Conservation (phyloP, 1,140 invertebrate species). For the Parapsyche elsis region DNA sequence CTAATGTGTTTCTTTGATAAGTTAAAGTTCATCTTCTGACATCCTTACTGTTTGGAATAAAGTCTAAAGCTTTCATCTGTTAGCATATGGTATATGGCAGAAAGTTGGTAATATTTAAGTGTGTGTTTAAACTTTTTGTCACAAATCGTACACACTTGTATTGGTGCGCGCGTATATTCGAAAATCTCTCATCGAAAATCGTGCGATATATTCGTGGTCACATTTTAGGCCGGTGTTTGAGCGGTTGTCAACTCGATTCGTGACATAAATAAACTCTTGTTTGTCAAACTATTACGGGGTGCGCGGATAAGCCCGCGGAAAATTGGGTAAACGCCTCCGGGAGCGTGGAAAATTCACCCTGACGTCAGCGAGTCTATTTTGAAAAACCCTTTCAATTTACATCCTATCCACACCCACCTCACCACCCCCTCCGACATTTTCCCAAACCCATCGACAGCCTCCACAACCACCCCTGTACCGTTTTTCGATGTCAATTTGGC, state of each 20-base stretch:
- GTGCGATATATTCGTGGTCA: slow-evolving; percentile 4
- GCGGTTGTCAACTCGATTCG: slow-evolving; percentile 4
- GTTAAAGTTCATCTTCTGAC: too few species aligned
- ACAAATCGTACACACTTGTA: too few species aligned
- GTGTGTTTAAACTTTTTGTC: too few species aligned
- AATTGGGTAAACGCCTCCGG: slow-evolving; percentile 33
- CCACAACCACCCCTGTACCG: too few species aligned
- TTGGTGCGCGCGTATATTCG: too few species aligned
- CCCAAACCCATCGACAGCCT: neutral
- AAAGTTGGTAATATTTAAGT: too few species aligned
- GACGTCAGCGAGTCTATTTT: slow-evolving; percentile 31
- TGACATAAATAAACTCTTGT: slow-evolving; percentile 26
- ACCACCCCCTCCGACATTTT: neutral
- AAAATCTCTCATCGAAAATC: neutral
- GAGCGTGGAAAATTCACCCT: slow-evolving; percentile 29
- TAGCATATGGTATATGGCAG: too few species aligned
- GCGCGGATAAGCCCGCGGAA: slow-evolving; percentile 26
- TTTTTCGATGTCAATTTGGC: neutral
- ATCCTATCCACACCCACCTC: neutral
- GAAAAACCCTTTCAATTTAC: slow-evolving; percentile 28
- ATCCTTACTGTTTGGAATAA: too few species aligned
- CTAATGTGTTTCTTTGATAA: too few species aligned
- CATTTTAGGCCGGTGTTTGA: neutral
- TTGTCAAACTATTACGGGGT: slow-evolving; percentile 21
- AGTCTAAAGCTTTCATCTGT: too few species aligned